These are phyloP conservation scores for Tokudaia muenninki DNA, from an alignment of 2,797 vertebrate species.

Conservation along the genomic window DNA sequence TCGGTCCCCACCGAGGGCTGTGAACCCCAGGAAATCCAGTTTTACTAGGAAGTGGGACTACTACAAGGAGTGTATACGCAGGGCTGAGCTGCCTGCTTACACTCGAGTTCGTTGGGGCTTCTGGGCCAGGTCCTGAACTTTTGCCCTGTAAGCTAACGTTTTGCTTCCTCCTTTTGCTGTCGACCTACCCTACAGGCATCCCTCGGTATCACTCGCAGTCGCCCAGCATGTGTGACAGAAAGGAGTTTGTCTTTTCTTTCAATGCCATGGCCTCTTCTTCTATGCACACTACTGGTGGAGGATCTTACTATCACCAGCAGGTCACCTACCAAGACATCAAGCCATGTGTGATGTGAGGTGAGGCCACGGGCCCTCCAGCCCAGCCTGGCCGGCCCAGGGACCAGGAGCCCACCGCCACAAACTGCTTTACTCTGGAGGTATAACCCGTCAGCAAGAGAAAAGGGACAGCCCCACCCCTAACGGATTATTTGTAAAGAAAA, in stretches of 20 bases:
- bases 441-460: slow-evolving; percentile 48
- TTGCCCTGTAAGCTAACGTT: neutral
- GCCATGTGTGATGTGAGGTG: slow-evolving; percentile 97
- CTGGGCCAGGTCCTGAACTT: fast-evolving
- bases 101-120: fast-evolving
- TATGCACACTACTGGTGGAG: slow-evolving; percentile 95
- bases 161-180: neutral
- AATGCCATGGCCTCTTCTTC: slow-evolving; percentile 99
- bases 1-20: fast-evolving
- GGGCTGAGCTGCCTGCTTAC: neutral
- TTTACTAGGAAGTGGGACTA: neutral
- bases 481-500: slow-evolving; percentile 69
- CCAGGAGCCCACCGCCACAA: slow-evolving; percentile 40
- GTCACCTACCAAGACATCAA: slow-evolving; percentile 99
- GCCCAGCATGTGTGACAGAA: slow-evolving; percentile 98
- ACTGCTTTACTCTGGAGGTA: slow-evolving; percentile 75
- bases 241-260: slow-evolving; percentile 99
- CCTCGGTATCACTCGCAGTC: slow-evolving; percentile 98
- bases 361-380: neutral
- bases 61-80: neutral
- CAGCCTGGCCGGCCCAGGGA: neutral
- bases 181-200: slow-evolving; percentile 89
- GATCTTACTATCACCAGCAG: slow-evolving; percentile 98
- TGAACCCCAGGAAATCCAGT: neutral
- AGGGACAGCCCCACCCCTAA: slow-evolving; percentile 16